phyloP scores from a whole-genome alignment of 1,140 invertebrate species.

The Parasteatoda tepidariorum region DNA sequence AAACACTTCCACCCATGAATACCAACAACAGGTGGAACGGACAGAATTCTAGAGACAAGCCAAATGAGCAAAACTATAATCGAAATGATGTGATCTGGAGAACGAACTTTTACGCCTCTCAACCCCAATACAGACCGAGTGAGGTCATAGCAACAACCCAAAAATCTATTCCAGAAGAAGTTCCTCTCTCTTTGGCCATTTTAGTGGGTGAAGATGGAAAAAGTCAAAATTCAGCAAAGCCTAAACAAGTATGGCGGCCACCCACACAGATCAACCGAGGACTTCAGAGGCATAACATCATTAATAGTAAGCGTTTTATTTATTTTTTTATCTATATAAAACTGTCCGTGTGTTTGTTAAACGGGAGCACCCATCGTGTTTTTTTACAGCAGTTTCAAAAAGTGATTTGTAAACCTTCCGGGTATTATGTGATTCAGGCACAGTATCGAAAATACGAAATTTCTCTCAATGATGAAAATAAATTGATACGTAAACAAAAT shows the following conservation, averaged over 20 bases:
- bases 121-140: slow-evolving; percentile 40
- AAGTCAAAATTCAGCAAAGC: slow-evolving; percentile 46
- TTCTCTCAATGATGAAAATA: too few relatives aligned
- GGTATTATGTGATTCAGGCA: too few relatives aligned
- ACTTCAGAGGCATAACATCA: slow-evolving; percentile 43
- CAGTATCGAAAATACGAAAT: too few relatives aligned
- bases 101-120: slow-evolving; percentile 34
- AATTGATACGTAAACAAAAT: too few relatives aligned
- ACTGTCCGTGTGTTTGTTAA: too few relatives aligned
- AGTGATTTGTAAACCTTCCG: too few relatives aligned
- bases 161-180: slow-evolving; percentile 57
- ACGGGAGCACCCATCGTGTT: too few relatives aligned
- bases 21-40: neutral
- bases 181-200: slow-evolving; percentile 59
- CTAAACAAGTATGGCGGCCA: slow-evolving; percentile 44
- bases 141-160: slow-evolving; percentile 47
- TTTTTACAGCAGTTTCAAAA: too few relatives aligned
- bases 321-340: too few relatives aligned
- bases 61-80: too few relatives aligned
- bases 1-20: slow-evolving; percentile 6
- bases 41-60: slow-evolving; percentile 15
- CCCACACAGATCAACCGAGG: slow-evolving; percentile 36
- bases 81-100: slow-evolving; percentile 9
- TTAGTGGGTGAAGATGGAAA: slow-evolving; percentile 60
- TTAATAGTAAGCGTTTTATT: slow-evolving; percentile 37